Base-by-base conservation (phyloP, 2,113 vertebrate genomes). In the Onychorhynchus coronatus region DNA sequence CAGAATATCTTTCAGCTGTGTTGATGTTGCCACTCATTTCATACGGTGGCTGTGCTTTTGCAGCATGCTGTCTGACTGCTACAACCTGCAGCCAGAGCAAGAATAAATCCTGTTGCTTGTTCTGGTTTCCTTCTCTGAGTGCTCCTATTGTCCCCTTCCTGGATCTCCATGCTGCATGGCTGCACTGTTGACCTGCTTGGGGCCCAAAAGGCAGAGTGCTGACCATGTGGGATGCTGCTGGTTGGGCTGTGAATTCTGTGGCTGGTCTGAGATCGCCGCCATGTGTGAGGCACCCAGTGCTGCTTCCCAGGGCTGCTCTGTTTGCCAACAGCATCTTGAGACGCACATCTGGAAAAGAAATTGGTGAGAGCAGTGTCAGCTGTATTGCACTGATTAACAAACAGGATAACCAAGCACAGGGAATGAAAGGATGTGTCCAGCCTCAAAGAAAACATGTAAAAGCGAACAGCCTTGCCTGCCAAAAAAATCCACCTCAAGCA, bases 131-230 rank as follows among this genome's bases (percentile, higher is more conserved):
- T 84, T 74, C 20, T 85, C 33, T 1, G 14, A 30, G 24, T 15
- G 33, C 15, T 68, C 8, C 62, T 30, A 14, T 37, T 3, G 1
- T 61, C 33, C 30, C 22, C 50, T 28, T 85, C 12, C 47, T 55
- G 21, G 14, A 33, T 85, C 21, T 66, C 41, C 3, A 1, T 7
- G 16, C 39, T 66, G 37, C 35, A 14, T 5, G 15, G 22, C 46
- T 67, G 41, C 0, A 0, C 37, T 53, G 11, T 21, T 65, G 30
- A 16, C 21, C 10, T 39, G 28, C 42, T 1, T 1, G 4, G 12
- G 24, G 41, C 19, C 37, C 3, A 2, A 8, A 3, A 14, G 20
- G 39, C 20, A 27, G 39, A 75, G 44, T 5, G 1, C 27, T 67
- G 67, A 12, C 5, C 24, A 33, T 15, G 4, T 9, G 30, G 42